A percentile compares a stretch with the other conserved stretches of the same genome.
phyloP scores from a whole-genome alignment of 23 tunicate genomes.

The Trididemnum nubilum region DNA sequence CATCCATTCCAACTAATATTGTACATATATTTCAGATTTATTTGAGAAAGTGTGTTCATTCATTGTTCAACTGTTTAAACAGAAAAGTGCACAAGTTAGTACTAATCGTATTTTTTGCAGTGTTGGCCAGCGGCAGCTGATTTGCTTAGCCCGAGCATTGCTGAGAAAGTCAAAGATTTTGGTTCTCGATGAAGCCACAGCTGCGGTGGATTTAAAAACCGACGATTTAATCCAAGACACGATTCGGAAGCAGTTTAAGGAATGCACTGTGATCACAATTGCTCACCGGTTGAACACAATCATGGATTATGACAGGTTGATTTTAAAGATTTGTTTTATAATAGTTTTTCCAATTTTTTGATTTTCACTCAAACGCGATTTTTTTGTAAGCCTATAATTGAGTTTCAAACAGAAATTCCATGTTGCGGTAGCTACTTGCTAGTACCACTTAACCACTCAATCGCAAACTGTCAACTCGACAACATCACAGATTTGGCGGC shows the following conservation, averaged over 20 bases:
- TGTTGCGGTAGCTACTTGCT: too few species aligned
- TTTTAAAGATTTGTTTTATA: neutral
- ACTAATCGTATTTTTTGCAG: slow-evolving; percentile 33
- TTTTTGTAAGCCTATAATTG: too few species aligned
- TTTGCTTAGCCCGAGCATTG: slow-evolving; percentile 85
- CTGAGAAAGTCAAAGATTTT: slow-evolving; percentile 68
- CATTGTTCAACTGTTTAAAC: too few species aligned
- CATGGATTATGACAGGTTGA: slow-evolving; percentile 86
- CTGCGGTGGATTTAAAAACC: slow-evolving; percentile 89
- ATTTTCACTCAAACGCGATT: too few species aligned
- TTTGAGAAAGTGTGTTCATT: too few species aligned
- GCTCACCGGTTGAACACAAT: slow-evolving; percentile 87
- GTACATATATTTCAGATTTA: too few species aligned
- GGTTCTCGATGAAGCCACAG: slow-evolving; percentile 85
- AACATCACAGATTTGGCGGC: too few species aligned
- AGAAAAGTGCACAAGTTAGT: too few species aligned
- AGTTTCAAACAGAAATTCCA: too few species aligned
- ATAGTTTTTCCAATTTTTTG: neutral
- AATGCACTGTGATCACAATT: slow-evolving; percentile 79
- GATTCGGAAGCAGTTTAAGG: slow-evolving; percentile 62
- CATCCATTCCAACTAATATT: too few species aligned
- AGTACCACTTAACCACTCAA: too few species aligned
- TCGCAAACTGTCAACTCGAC: too few species aligned
- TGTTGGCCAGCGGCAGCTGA: slow-evolving; percentile 90
- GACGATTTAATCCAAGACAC: slow-evolving; percentile 87